A percentile compares a stretch with the other conserved stretches of the same genome.
Conservation (phyloP, 2,797 vertebrate genomes). For the Gymnopithys bicolor region DNA sequence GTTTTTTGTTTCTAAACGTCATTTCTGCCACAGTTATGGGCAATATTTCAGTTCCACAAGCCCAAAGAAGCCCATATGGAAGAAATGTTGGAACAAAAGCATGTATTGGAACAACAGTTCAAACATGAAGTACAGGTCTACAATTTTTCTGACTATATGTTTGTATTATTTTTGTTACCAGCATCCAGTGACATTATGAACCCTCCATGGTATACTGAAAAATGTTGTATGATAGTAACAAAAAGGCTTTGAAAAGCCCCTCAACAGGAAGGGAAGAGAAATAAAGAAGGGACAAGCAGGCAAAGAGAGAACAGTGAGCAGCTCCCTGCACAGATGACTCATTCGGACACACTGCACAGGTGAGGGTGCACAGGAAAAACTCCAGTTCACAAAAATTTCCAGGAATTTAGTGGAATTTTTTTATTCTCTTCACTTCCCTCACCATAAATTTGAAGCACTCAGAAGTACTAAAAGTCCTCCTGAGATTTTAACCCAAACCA, state of each 20-base stretch:
- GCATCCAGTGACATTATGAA: not conserved
- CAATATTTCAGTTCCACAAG: not conserved
- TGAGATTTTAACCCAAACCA: conserved; percentile 32
- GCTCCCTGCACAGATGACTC: not conserved
- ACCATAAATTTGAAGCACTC: conserved; percentile 15
- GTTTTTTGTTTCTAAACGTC: not conserved
- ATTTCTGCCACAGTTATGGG: conserved; percentile 35
- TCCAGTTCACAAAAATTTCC: conserved; percentile 14
- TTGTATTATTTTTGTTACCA: conserved; percentile 18
- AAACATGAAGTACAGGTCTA: not conserved
- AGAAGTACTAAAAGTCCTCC: conserved; percentile 15
- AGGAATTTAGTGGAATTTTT: conserved; percentile 35
- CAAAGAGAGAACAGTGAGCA: not conserved
- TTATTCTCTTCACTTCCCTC: not conserved
- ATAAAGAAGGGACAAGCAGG: not conserved
- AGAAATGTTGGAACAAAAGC: conserved; percentile 33
- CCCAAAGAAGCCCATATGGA: not conserved
- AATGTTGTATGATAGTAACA: not conserved
- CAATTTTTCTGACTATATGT: not conserved
- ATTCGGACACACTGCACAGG: not conserved
- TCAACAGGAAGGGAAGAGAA: not conserved
- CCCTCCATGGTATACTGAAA: not conserved
- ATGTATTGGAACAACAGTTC: not conserved
- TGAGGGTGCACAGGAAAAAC: conserved; percentile 1
- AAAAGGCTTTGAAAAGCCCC: conserved; percentile 6